Evolutionary conservation across 2,113 vertebrate genomes (phyloP).

Genomic region (Paralichthys olivaceus): DNA sequence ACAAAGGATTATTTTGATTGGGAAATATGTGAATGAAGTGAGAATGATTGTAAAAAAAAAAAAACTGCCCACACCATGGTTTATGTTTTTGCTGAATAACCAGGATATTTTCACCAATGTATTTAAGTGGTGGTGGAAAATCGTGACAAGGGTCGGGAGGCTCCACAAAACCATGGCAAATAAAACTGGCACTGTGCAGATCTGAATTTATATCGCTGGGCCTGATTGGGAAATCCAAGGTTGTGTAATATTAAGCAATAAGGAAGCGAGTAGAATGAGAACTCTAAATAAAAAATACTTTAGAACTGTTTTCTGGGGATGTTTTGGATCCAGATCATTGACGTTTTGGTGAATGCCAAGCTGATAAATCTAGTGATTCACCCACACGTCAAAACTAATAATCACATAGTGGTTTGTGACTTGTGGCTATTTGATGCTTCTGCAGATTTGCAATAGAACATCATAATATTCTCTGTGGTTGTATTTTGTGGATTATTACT

Average conservation of each 20-base stretch:
- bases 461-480: too few relatives aligned
- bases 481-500: not conserved
- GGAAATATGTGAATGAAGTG: too few relatives aligned
- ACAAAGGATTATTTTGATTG: too few relatives aligned
- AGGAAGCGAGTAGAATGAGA: too few relatives aligned
- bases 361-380: not conserved
- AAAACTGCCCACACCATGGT: too few relatives aligned
- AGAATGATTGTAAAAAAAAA: too few relatives aligned
- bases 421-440: not conserved
- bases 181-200: constrained; percentile 7
- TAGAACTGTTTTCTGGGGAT: not conserved
- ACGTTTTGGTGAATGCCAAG: not conserved
- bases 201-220: not conserved
- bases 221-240: not conserved
- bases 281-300: too few relatives aligned
- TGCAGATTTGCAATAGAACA: not conserved
- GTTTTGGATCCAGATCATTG: not conserved
- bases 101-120: too few relatives aligned
- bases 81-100: too few relatives aligned
- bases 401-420: not conserved
- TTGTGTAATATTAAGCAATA: not conserved
- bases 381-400: not conserved
- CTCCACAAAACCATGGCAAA: not conserved
- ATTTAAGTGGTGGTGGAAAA: too few relatives aligned
- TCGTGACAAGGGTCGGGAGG: too few relatives aligned